Percentiles rank a stretch among this genome's conserved stretches.
These are phyloP conservation scores for Epiblema foenella DNA, from an alignment of 2,888 invertebrate genomes.

Conservation along the genomic window DNA sequence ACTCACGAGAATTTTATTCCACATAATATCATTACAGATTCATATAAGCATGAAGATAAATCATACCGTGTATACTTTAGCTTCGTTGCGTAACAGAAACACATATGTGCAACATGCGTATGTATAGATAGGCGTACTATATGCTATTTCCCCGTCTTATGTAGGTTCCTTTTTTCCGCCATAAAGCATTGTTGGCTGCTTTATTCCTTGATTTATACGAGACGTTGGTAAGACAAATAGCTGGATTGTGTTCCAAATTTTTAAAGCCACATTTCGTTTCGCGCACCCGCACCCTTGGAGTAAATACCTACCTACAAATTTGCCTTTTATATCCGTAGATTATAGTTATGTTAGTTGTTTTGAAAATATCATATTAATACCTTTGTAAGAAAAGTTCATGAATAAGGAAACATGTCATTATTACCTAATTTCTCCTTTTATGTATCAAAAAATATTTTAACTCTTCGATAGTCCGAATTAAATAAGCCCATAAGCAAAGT, in stretches of 20 bases:
- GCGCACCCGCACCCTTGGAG: conserved; percentile 79
- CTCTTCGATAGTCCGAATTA: too few species aligned
- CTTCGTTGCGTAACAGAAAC: conserved; percentile 76
- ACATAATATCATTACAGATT: conserved; percentile 21
- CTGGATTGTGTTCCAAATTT: conserved; percentile 92
- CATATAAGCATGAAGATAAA: conserved; percentile 35
- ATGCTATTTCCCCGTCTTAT: conserved; percentile 83
- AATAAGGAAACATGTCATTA: too few species aligned
- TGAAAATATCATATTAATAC: too few species aligned
- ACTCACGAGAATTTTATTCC: conserved; percentile 6
- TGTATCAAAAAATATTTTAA: too few species aligned
- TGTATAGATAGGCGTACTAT: conserved; percentile 69
- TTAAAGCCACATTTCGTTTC: conserved; percentile 91
- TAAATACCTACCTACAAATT: conserved; percentile 67
- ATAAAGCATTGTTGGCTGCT: conserved; percentile 87
- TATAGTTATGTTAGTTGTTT: background rate
- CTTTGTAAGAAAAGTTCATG: too few species aligned
- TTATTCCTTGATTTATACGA: conserved; percentile 89
- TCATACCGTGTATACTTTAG: conserved; percentile 45
- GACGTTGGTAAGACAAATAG: conserved; percentile 91
- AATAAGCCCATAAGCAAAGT: too few species aligned
- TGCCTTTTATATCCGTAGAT: conserved; percentile 56
- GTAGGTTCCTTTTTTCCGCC: conserved; percentile 84
- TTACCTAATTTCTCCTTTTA: too few species aligned
- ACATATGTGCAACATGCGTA: conserved; percentile 76